These are phyloP conservation scores for Zophobas atratus DNA, from an alignment of 1,140 invertebrate genomes.

Conservation along the genomic window DNA sequence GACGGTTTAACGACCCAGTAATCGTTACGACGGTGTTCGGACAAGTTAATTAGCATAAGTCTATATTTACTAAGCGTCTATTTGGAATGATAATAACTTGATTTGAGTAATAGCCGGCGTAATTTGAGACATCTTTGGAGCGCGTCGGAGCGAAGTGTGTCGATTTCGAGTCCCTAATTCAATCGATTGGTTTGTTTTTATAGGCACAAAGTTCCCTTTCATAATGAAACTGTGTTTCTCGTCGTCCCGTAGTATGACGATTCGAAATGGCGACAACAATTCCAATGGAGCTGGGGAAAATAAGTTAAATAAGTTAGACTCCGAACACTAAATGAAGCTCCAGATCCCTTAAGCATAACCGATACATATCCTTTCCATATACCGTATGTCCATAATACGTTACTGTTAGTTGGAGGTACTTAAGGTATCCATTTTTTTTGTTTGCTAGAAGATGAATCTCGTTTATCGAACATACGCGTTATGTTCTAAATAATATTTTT, in stretches of 20 bases:
- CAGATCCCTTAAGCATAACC: conserved; percentile 48
- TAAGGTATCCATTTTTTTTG: conserved; percentile 18
- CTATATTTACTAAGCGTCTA: neutral
- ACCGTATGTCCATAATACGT: conserved; percentile 47
- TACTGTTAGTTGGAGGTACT: conserved; percentile 42
- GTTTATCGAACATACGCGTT: conserved; percentile 32
- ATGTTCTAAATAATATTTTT: conserved; percentile 22
- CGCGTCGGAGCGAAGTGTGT: conserved; percentile 18
- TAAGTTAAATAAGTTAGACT: conserved; percentile 48
- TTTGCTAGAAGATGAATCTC: conserved; percentile 31
- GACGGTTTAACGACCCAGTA: neutral
- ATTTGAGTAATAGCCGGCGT: neutral
- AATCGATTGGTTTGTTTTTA: conserved; percentile 63
- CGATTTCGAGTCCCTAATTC: neutral
- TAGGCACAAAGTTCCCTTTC: conserved; percentile 96
- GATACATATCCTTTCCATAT: conserved; percentile 65
- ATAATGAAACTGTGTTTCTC: conserved; percentile 98
- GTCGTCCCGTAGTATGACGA: conserved; percentile 83
- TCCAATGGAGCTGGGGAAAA: conserved; percentile 55
- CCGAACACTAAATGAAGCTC: conserved; percentile 57
- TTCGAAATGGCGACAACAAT: conserved; percentile 65
- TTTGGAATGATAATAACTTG: neutral
- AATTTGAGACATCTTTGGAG: conserved; percentile 1
- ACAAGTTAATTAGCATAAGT: neutral
- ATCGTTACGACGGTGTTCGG: neutral